phyloP scores from a whole-genome alignment of 2,888 invertebrate genomes.

The Suillia variegata region DNA sequence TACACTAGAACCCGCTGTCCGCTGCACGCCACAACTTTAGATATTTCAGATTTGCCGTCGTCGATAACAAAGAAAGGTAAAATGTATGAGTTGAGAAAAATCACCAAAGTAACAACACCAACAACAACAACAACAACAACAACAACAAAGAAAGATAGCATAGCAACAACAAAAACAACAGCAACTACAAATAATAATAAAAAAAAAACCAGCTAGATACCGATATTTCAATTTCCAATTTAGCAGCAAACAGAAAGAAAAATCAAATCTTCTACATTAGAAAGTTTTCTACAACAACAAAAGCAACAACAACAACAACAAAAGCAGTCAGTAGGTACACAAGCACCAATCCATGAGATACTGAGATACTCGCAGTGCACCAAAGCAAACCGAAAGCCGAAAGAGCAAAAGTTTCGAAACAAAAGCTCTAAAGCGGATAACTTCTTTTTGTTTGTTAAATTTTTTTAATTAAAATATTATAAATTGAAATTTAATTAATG shows the following conservation, averaged over 20 bases:
- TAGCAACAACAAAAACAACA: background rate
- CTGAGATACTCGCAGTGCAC: background rate
- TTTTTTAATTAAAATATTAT: too few species aligned
- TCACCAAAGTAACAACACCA: background rate
- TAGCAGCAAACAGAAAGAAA: conserved; percentile 16
- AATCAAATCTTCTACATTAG: conserved; percentile 42
- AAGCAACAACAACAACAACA: conserved; percentile 16
- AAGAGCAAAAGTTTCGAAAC: background rate
- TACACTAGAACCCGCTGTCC: background rate
- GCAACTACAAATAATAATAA: background rate
- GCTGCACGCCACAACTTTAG: background rate
- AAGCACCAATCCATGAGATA: background rate
- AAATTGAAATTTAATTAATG: too few species aligned
- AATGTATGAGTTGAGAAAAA: background rate
- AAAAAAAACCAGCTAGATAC: background rate
- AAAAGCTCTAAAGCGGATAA: background rate
- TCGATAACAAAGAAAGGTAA: background rate
- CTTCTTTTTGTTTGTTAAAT: too few species aligned
- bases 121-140: background rate
- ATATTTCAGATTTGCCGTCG: background rate
- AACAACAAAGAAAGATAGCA: background rate
- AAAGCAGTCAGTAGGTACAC: background rate
- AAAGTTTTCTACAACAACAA: conserved; percentile 44
- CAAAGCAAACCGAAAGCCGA: background rate
- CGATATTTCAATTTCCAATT: conserved; percentile 3